These are phyloP conservation scores for Macrophya alboannulata DNA, from an alignment of 2,888 invertebrate genomes.

Conservation along the genomic window DNA sequence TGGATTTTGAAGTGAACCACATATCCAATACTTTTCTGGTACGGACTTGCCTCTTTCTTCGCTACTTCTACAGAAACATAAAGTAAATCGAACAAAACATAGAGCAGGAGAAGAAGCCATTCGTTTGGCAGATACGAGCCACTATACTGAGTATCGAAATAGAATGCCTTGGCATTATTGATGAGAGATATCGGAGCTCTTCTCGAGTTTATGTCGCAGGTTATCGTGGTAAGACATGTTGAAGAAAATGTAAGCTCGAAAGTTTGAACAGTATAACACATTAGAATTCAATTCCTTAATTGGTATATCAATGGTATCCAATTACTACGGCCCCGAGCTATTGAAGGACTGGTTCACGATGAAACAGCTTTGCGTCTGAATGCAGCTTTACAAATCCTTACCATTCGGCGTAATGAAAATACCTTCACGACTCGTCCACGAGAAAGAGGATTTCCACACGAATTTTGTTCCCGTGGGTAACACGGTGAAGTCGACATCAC, in stretches of 20 bases:
- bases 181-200: neutral
- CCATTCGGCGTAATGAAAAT: conserved; percentile 41
- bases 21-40: neutral
- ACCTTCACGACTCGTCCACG: conserved; percentile 18
- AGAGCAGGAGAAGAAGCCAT: neutral
- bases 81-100: conserved; percentile 12
- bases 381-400: conserved; percentile 45
- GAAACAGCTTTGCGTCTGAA: conserved; percentile 35
- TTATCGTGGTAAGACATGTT: neutral
- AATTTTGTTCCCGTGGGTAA: conserved; percentile 36
- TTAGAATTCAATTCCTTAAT: conserved; percentile 28
- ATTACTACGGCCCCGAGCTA: neutral
- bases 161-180: conserved; percentile 12
- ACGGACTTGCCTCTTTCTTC: neutral
- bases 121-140: neutral
- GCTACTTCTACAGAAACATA: neutral
- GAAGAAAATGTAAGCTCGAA: neutral
- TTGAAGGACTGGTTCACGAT: neutral
- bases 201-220: neutral
- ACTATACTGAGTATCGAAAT: neutral
- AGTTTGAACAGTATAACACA: neutral
- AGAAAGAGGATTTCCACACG: conserved; percentile 23
- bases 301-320: conserved; percentile 23
- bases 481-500: neutral
- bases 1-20: neutral